Base-by-base conservation (phyloP, 2,797 vertebrate species). In the Micromesistius poutassou region DNA sequence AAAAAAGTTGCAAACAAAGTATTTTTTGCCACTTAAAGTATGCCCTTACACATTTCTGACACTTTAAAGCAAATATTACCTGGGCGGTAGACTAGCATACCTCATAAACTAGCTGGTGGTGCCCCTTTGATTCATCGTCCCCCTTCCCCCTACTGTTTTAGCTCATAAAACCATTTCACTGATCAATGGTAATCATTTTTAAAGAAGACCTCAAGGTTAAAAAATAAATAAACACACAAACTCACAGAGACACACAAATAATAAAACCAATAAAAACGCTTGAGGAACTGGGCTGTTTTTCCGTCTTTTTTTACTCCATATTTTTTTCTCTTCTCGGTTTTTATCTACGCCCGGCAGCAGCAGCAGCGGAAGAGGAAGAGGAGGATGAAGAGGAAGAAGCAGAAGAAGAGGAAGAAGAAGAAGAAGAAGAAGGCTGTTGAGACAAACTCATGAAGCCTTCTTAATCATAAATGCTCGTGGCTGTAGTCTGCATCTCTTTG, bases 161-260 rank as follows among this genome's bases (percentile, higher is more conserved):
- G n/a, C 55, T 62, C 55, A 25, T 62, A 25, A 62, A 62, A 28
- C 62, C 62, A 68, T 68, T 68, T 68, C 62, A 28, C 62, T 68
- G 62, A 68, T 68, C 62, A 68, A 68, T 68, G 62, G 62, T 68
- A 68, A 68, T 68, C 25, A 68, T 68, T 68, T 68, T 68, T 68
- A 68, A 68, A 68, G 62, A 28, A 68, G 25, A 68, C 62, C 62
- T 68, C 62, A 68, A 68, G 62, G 62, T 68, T 25, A 68, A 68
- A 4, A 68, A 68, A 68, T 28, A 1, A 30, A 62, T n/a, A n/a
- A 62, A 62, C 9, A 68, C 62, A 68, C 62, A 68, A 68, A 68
- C 62, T 68, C 62, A 68, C 25, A 68, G n/a, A 68, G 62, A 68
- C 62, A 68, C 62, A 68, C 62, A 68, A 68, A 28, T 68, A 68